Conservation (phyloP, 2,888 invertebrate genomes). For the Heliothis peltigera region DNA sequence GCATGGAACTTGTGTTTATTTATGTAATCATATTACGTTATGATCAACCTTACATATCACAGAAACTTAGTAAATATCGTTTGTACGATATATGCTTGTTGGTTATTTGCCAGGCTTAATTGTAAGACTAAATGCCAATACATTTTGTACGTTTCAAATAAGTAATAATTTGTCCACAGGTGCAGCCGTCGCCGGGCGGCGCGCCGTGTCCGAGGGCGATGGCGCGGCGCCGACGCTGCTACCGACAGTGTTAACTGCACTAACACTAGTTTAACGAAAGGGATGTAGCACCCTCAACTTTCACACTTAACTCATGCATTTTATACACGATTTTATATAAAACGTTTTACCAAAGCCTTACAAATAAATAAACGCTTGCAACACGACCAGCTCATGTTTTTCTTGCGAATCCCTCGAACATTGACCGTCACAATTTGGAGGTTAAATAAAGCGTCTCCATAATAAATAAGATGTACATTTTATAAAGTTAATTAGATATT, state of each 20-base stretch:
- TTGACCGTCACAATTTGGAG: conserved; percentile 27
- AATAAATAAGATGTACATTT: conserved; percentile 20
- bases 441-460: conserved; percentile 19
- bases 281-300: conserved; percentile 8
- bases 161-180: conserved; percentile 70
- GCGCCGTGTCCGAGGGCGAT: conserved; percentile 91
- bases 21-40: too few relatives aligned
- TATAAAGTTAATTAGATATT: conserved; percentile 15
- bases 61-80: too few relatives aligned
- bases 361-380: conserved; percentile 51
- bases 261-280: background rate
- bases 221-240: conserved; percentile 90
- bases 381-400: conserved; percentile 21
- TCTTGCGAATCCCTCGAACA: conserved; percentile 20
- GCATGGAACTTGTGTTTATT: too few relatives aligned
- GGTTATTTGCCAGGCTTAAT: too few relatives aligned
- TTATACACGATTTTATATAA: conserved; percentile 39
- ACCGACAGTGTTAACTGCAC: conserved; percentile 73
- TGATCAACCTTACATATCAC: too few relatives aligned
- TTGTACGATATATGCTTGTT: too few relatives aligned
- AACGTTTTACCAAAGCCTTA: conserved; percentile 49
- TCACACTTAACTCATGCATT: conserved; percentile 47
- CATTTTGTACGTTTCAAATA: background rate
- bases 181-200: conserved; percentile 91
- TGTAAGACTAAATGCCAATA: too few relatives aligned